phyloP scores from a whole-genome alignment of 1,140 invertebrate species.

The Drosophila pallidifrons region DNA sequence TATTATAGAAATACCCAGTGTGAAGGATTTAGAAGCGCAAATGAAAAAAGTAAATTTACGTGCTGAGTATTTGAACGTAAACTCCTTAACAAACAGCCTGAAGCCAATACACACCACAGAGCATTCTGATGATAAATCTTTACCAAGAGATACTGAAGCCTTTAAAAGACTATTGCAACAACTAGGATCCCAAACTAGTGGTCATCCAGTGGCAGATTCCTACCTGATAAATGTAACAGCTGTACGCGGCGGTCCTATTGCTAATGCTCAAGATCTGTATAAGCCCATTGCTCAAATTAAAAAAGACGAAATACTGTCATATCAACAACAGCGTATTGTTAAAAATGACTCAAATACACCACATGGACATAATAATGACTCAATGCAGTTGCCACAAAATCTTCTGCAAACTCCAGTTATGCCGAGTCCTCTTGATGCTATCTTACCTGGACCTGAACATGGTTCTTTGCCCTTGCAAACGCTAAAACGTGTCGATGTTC shows the following conservation, averaged over 20 bases:
- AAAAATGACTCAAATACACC: conserved; percentile 17
- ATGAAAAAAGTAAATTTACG: conserved; percentile 69
- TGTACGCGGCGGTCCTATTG: neutral
- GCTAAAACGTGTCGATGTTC: conserved; percentile 58
- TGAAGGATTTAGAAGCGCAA: conserved; percentile 72
- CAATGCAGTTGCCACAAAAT: conserved; percentile 14
- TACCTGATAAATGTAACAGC: conserved; percentile 11
- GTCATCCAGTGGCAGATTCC: conserved; percentile 21
- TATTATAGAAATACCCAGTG: conserved; percentile 65
- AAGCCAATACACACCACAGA: conserved; percentile 20
- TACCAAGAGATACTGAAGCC: conserved; percentile 61
- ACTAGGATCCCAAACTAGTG: conserved; percentile 50
- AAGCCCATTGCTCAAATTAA: conserved; percentile 11
- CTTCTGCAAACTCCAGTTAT: conserved; percentile 10
- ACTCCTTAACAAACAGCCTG: neutral
- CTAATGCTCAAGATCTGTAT: neutral
- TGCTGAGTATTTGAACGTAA: conserved; percentile 25
- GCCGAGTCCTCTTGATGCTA: conserved; percentile 23
- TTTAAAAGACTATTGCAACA: conserved; percentile 70
- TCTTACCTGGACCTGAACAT: conserved; percentile 17
- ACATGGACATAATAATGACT: conserved; percentile 16
- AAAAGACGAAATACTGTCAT: conserved; percentile 23
- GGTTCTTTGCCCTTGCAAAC: conserved; percentile 25
- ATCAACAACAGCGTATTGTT: conserved; percentile 22
- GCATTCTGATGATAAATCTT: conserved; percentile 38